Conservation (phyloP, 2,113 vertebrate genomes). For the Sorex araneus region DNA sequence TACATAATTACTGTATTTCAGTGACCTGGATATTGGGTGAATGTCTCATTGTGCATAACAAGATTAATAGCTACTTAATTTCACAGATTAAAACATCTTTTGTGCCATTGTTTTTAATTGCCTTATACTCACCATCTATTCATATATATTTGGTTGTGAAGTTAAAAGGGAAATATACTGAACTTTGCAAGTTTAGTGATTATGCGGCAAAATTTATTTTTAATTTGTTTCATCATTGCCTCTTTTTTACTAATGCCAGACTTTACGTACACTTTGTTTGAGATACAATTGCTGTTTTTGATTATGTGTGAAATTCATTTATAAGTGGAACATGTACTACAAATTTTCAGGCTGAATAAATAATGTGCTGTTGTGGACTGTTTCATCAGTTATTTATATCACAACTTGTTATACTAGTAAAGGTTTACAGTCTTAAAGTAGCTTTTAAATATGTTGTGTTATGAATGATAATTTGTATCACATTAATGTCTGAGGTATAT, state of each 20-base stretch:
- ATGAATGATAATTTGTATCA: conserved; percentile 33
- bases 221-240: not conserved
- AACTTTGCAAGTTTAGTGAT: not conserved
- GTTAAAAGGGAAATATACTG: not conserved
- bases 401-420: conserved; percentile 38
- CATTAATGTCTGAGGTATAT: conserved; percentile 13
- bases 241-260: not conserved
- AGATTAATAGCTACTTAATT: not conserved
- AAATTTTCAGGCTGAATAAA: conserved; percentile 60
- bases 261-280: conserved; percentile 25
- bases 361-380: conserved; percentile 26
- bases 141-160: conserved; percentile 12
- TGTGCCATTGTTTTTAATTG: too few species aligned
- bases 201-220: not conserved
- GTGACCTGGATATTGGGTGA: not conserved
- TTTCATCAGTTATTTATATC: conserved; percentile 52
- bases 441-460: not conserved
- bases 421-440: too few species aligned
- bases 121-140: not conserved
- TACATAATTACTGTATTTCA: not conserved
- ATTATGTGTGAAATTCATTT: conserved; percentile 64
- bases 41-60: not conserved
- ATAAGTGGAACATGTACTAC: conserved; percentile 39
- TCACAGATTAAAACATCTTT: not conserved
- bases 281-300: conserved; percentile 53